Conservation (phyloP, 2,113 vertebrate genomes). For the Leiothrix lutea region DNA sequence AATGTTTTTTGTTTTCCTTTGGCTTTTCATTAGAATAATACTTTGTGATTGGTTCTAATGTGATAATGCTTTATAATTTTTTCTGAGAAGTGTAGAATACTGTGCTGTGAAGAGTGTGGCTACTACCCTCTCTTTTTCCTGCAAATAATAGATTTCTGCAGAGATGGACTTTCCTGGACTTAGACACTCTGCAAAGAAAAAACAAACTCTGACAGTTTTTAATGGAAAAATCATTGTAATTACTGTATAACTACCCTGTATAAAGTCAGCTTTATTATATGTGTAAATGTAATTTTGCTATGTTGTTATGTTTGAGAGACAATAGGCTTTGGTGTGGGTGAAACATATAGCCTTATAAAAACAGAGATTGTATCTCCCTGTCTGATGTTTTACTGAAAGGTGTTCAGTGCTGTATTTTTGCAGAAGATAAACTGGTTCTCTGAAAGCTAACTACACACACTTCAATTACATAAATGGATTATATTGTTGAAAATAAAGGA, state of each 20-base stretch:
- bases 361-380: constrained; percentile 22
- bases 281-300: constrained; percentile 55
- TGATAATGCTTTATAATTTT: neutral
- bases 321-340: constrained; percentile 12
- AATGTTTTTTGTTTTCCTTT: neutral
- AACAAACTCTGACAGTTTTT: neutral
- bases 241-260: constrained; percentile 43
- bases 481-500: constrained; percentile 15
- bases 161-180: neutral
- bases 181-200: neutral
- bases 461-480: neutral
- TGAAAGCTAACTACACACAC: neutral
- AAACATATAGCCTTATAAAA: constrained; percentile 38
- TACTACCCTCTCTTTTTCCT: neutral
- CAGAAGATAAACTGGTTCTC: neutral
- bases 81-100: neutral
- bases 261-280: constrained; percentile 36
- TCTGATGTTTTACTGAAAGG: constrained; percentile 14
- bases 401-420: constrained; percentile 31
- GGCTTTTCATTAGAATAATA: neutral
- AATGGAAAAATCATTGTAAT: constrained; percentile 25
- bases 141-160: neutral
- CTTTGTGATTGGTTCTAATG: neutral
- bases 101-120: neutral
- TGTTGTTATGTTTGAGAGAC: constrained; percentile 13